phyloP scores from a whole-genome alignment of 2,888 invertebrate genomes.

The Stegophylla sp. region DNA sequence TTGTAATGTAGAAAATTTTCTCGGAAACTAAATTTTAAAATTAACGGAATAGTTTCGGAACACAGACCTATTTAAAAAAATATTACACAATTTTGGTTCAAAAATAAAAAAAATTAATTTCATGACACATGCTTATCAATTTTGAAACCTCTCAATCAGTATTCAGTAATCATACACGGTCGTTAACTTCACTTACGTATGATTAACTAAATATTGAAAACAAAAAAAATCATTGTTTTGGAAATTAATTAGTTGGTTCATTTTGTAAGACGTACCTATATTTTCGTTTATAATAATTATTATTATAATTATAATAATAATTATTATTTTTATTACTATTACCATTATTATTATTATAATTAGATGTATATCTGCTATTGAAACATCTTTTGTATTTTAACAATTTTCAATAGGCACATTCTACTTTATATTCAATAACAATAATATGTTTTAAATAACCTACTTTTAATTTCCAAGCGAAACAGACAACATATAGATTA shows the following conservation, averaged over 20 bases:
- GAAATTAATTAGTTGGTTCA: constrained; percentile 10
- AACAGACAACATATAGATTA: background rate
- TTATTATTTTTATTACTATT: no score
- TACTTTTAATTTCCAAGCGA: background rate
- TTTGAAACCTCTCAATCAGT: background rate
- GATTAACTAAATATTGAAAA: background rate
- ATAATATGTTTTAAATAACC: background rate
- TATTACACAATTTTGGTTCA: no score
- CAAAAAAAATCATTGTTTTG: constrained; percentile 20
- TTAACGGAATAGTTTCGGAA: no score
- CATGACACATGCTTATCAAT: background rate
- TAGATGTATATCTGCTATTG: background rate
- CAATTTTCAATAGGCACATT: background rate
- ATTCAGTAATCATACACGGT: background rate
- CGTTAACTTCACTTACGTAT: background rate
- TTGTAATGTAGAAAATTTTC: no score
- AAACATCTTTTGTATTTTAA: constrained; percentile 16
- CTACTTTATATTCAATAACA: background rate
- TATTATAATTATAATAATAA: no score
- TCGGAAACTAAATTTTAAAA: no score
- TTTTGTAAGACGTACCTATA: background rate
- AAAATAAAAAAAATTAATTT: background rate
- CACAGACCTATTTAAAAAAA: no score
- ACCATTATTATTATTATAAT: no score
- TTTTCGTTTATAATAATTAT: constrained; percentile 12